These are phyloP conservation scores for Crypturellus undulatus DNA, from an alignment of 2,113 vertebrate genomes.

Conservation along the genomic window DNA sequence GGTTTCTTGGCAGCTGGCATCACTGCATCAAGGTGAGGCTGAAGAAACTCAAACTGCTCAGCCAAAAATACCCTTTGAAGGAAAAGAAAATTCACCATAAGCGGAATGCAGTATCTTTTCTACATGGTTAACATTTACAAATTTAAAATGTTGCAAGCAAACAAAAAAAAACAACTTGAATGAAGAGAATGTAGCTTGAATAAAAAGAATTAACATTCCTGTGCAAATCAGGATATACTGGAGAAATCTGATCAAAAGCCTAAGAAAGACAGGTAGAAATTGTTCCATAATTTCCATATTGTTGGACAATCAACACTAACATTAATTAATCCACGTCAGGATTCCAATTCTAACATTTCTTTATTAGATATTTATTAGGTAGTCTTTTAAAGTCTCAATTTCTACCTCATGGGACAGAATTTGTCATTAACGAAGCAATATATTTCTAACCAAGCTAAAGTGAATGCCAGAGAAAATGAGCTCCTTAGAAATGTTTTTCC, in stretches of 20 bases:
- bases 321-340: not conserved
- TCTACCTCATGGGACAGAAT: not conserved
- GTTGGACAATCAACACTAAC: not conserved
- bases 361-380: not conserved
- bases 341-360: not conserved
- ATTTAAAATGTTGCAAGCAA: not conserved
- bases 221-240: not conserved
- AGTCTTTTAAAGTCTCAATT: not conserved
- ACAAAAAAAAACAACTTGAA: not conserved
- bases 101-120: not conserved
- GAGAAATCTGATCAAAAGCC: not conserved
- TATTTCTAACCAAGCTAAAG: not conserved
- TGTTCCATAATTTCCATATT: not conserved
- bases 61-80: slow-evolving; percentile 92
- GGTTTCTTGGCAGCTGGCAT: slow-evolving; percentile 98
- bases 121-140: not conserved
- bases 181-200: not conserved
- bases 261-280: not conserved
- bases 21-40: slow-evolving; percentile 94
- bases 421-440: not conserved
- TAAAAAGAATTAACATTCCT: not conserved
- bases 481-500: not conserved
- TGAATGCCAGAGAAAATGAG: not conserved
- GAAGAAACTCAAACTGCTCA: slow-evolving; percentile 96
- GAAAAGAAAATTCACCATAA: slow-evolving; percentile 47